phyloP scores from a whole-genome alignment of 1,140 invertebrate genomes.

The Diprion similis region DNA sequence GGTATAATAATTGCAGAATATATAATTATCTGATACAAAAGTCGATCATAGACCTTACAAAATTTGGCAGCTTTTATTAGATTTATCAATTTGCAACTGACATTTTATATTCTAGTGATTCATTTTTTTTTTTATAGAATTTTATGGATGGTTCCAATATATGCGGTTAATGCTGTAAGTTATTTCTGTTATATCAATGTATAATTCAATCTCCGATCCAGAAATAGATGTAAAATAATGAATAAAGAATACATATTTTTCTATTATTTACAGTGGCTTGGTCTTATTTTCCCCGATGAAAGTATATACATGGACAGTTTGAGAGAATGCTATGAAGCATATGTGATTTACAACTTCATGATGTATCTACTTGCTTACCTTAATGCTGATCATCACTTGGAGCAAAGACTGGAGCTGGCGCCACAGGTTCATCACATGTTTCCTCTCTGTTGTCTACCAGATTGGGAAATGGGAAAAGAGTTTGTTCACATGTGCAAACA shows the following conservation, averaged over 20 bases:
- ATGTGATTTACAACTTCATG: slow-evolving; percentile 99
- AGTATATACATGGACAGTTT: slow-evolving; percentile 92
- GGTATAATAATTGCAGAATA: slow-evolving; percentile 61
- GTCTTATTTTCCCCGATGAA: slow-evolving; percentile 79
- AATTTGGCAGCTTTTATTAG: neutral
- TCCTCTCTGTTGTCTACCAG: slow-evolving; percentile 81
- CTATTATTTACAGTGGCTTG: slow-evolving; percentile 75
- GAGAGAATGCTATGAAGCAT: slow-evolving; percentile 95
- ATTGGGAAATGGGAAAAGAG: slow-evolving; percentile 89
- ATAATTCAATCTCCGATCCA: slow-evolving; percentile 5
- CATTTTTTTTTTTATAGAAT: slow-evolving; percentile 72
- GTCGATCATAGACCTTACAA: neutral
- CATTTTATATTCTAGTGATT: slow-evolving; percentile 17
- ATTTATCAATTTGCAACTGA: slow-evolving; percentile 14
- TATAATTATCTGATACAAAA: neutral
- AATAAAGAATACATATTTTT: neutral
- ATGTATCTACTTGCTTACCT: slow-evolving; percentile 92
- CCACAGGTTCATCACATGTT: slow-evolving; percentile 86
- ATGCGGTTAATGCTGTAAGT: slow-evolving; percentile 92
- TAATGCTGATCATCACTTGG: slow-evolving; percentile 82
- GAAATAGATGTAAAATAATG: slow-evolving; percentile 8
- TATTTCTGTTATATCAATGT: slow-evolving; percentile 27
- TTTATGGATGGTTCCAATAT: slow-evolving; percentile 98
- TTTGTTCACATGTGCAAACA: slow-evolving; percentile 95
- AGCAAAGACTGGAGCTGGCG: slow-evolving; percentile 82